Evolutionary conservation across 35 echinoderm and acorn worm genomes (phyloP), one percentile per base, ranked within the genome.

Genomic region (Heliocidaris tuberculata): DNA sequence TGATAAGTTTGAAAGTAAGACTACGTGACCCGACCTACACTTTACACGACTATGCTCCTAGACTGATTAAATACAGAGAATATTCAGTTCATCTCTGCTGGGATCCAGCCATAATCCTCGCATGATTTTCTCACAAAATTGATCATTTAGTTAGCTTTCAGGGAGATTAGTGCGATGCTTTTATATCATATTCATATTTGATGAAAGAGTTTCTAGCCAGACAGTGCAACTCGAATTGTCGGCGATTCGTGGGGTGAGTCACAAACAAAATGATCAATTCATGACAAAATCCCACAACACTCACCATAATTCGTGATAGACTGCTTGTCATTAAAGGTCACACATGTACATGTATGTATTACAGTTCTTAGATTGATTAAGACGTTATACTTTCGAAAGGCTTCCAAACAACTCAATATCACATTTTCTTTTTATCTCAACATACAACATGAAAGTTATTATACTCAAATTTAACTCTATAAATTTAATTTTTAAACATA

Each of bases 41-140:
- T 78, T 78, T 78, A n/a, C 65, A 8, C 19, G 7, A 78, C 65
- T 21, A n/a, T 78, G 65, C 21, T 27, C 17, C 21, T 27, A 78
- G 21, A 7, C 27, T 78, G 21, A 13, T 70, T 70, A 70, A 59
- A 70, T 70, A 70, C 60, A 70, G 6, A 24, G 60, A 78, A 78
- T 78, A 19, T 78, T 78, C 19, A 19, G 27, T 19, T 78, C 65
- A 78, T 78, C 65, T 19, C 65, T 78, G 65, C 19, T 24, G 27
- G 27, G 17, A 27, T 78, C 27, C 21, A 27, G 65, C 65, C 21
- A 21, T 78, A 78, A 78, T 78, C 65, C 65, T 56, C 65, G 19
- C 65, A 78, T 78, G 65, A 78, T 78, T 78, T 78, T 78, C 65
- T 78, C 65, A 78, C 65, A 78, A 78, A 78, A 78, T 78, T 78